phyloP scores from a whole-genome alignment of 2,888 invertebrate genomes.

The Pterostichus niger region DNA sequence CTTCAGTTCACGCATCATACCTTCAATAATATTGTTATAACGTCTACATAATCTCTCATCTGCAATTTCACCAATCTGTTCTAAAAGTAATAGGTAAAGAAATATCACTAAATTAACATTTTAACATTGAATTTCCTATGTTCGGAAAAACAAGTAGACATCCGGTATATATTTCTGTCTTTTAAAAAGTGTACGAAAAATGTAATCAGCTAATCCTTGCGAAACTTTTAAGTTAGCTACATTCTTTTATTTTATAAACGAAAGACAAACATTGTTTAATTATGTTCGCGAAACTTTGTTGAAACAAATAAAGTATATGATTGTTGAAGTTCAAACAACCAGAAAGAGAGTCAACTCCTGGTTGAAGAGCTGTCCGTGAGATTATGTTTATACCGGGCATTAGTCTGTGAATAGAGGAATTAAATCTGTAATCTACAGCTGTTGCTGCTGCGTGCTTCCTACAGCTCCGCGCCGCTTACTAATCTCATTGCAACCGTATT shows the following conservation, averaged over 20 bases:
- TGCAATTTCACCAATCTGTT: too few relatives aligned
- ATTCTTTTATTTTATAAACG: not conserved
- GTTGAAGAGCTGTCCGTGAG: constrained; percentile 40
- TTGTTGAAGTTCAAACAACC: constrained; percentile 12
- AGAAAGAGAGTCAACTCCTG: not conserved
- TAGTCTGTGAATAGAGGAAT: constrained; percentile 63
- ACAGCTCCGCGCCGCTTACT: constrained; percentile 10
- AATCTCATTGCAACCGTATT: constrained; percentile 20
- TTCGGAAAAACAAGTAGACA: too few relatives aligned
- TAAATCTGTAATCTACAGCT: constrained; percentile 68
- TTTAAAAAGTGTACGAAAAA: too few relatives aligned
- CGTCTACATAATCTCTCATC: too few relatives aligned
- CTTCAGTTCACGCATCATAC: too few relatives aligned
- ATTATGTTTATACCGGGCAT: constrained; percentile 58
- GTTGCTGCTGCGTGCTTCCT: constrained; percentile 42
- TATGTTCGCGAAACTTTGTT: constrained; percentile 20
- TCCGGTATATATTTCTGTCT: too few relatives aligned
- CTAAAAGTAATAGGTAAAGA: too few relatives aligned
- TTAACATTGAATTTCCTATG: too few relatives aligned
- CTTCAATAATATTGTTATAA: too few relatives aligned
- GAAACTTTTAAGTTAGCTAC: not conserved
- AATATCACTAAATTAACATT: too few relatives aligned
- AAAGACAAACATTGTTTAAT: constrained; percentile 34
- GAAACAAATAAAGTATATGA: constrained; percentile 11
- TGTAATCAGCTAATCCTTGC: too few relatives aligned